phyloP scores from a whole-genome alignment of 1,140 invertebrate genomes.

The Drosophila suzukii region DNA sequence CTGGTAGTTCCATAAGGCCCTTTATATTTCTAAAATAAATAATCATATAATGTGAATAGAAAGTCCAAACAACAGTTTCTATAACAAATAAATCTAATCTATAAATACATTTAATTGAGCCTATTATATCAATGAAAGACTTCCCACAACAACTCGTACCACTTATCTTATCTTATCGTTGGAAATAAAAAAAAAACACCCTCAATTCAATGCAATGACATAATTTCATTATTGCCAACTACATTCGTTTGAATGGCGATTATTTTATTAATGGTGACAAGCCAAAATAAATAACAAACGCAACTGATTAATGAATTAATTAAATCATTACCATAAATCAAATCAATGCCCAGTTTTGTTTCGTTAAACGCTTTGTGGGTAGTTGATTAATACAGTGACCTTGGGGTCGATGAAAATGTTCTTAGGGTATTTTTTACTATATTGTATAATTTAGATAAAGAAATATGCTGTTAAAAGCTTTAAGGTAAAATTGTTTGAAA shows the following conservation, averaged over 20 bases:
- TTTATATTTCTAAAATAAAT: background rate
- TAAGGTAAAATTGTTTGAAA: no score
- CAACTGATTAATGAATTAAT: conserved; percentile 28
- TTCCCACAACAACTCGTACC: conserved; percentile 4
- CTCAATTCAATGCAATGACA: conserved; percentile 1
- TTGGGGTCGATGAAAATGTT: background rate
- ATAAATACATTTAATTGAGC: conserved; percentile 5
- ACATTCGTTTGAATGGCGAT: conserved; percentile 3
- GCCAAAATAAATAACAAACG: conserved; percentile 31
- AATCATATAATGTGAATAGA: no score
- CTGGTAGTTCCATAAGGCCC: background rate
- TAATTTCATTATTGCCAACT: conserved; percentile 1
- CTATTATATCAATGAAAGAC: conserved; percentile 12
- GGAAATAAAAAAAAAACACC: background rate
- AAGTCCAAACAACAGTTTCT: no score
- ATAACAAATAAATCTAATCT: background rate
- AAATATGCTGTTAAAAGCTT: no score
- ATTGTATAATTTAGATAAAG: no score
- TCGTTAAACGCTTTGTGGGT: background rate
- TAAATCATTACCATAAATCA: conserved; percentile 33
- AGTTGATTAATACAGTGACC: background rate
- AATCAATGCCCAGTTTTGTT: conserved; percentile 9
- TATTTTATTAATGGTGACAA: conserved; percentile 20
- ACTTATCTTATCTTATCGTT: conserved; percentile 22
- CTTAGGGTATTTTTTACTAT: background rate